Conservation (phyloP, 2,797 vertebrate species). For the Gymnoscopelus microlampas region DNA sequence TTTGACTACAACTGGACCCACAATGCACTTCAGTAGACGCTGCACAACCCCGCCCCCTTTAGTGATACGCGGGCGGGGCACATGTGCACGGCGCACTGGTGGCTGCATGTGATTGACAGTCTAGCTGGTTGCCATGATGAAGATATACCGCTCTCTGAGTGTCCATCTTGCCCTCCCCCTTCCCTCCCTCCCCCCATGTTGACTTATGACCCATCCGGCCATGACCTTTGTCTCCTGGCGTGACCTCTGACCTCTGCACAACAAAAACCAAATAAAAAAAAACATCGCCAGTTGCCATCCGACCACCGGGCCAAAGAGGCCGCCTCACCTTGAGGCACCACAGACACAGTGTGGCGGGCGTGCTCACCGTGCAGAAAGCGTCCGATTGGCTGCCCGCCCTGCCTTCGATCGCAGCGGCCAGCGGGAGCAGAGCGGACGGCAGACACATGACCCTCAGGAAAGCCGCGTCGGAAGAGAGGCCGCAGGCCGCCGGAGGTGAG, state of each 20-base stretch:
- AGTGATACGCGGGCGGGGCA: slow-evolving; percentile 57
- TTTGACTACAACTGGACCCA: slow-evolving; percentile 69
- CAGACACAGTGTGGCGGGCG: slow-evolving; percentile 98
- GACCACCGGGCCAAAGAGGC: slow-evolving; percentile 91
- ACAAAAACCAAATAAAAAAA: not conserved
- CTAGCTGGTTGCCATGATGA: slow-evolving; percentile 91
- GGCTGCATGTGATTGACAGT: slow-evolving; percentile 93
- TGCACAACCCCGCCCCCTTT: slow-evolving; percentile 55
- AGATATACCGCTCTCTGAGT: slow-evolving; percentile 94
- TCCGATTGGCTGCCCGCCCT: slow-evolving; percentile 93
- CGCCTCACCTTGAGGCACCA: slow-evolving; percentile 93
- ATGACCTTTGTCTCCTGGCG: slow-evolving; percentile 70
- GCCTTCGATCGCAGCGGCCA: slow-evolving; percentile 80
- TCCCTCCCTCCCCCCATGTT: slow-evolving; percentile 61
- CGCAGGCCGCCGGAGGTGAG: slow-evolving; percentile 93
- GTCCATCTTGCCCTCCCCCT: slow-evolving; percentile 91
- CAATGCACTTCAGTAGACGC: slow-evolving; percentile 79
- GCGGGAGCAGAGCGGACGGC: slow-evolving; percentile 91
- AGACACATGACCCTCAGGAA: slow-evolving; percentile 97
- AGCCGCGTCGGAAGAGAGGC: slow-evolving; percentile 96
- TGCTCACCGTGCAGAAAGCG: slow-evolving; percentile 96
- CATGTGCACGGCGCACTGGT: slow-evolving; percentile 72
- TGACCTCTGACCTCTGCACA: slow-evolving; percentile 49
- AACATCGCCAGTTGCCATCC: slow-evolving; percentile 21
- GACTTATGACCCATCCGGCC: slow-evolving; percentile 59